A percentile compares a stretch with the other conserved stretches of the same genome.
Conservation (phyloP, 2,797 vertebrate species). For the Bradypodion ventrale region DNA sequence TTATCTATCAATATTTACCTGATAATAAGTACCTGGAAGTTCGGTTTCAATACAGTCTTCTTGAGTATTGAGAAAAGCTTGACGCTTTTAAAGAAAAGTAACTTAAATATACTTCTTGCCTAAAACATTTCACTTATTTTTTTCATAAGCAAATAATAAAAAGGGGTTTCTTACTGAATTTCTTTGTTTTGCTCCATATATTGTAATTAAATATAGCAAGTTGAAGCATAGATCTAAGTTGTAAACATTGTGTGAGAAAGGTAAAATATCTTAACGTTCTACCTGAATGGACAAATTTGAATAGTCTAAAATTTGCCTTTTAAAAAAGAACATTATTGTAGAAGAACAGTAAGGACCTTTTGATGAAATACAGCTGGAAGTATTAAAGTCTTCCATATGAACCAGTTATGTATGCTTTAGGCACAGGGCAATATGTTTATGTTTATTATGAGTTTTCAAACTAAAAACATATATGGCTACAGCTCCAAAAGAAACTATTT, state of each 20-base stretch:
- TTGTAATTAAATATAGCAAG: background rate
- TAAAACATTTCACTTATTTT: conserved; percentile 18
- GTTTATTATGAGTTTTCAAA: background rate
- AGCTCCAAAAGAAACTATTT: background rate
- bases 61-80: background rate
- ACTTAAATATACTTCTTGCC: background rate
- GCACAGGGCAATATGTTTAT: background rate
- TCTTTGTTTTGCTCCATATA: background rate
- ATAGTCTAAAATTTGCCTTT: background rate
- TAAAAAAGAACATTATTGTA: background rate
- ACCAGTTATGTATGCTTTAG: background rate
- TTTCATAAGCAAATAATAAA: background rate
- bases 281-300: background rate
- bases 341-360: background rate
- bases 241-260: background rate
- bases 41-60: background rate
- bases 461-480: background rate
- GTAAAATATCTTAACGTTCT: background rate
- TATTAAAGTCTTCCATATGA: background rate
- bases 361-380: background rate
- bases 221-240: background rate
- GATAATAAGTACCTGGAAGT: background rate
- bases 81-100: background rate
- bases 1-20: conserved; percentile 2
- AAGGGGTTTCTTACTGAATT: background rate